Conservation (phyloP, 1,140 invertebrate species). For the Pemphigus obesinymphae region DNA sequence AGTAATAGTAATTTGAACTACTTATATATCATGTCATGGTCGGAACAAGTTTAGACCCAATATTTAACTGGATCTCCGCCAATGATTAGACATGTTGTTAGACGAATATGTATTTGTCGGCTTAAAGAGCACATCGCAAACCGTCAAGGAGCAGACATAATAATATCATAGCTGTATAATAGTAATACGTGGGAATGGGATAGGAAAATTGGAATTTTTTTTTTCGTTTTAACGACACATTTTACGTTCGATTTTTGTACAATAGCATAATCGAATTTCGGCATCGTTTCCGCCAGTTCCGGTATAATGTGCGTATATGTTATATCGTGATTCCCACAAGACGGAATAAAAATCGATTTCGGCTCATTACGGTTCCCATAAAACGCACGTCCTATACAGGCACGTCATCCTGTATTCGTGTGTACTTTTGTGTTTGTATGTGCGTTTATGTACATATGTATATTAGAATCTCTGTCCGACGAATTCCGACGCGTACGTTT, state of each 20-base stretch:
- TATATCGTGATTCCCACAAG: constrained; percentile 10
- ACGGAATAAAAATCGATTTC: not conserved
- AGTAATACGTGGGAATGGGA: too few relatives aligned
- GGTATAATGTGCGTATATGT: not conserved
- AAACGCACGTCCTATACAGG: not conserved
- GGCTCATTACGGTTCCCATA: constrained; percentile 13
- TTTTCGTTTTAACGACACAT: not conserved
- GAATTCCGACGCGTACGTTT: constrained; percentile 23
- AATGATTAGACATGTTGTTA: too few relatives aligned
- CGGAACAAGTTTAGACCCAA: too few relatives aligned
- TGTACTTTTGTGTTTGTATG: not conserved
- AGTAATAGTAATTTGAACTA: too few relatives aligned
- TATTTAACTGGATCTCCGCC: too few relatives aligned
- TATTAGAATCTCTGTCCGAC: not conserved
- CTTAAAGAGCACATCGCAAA: too few relatives aligned
- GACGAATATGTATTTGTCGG: too few relatives aligned
- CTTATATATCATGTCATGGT: too few relatives aligned
- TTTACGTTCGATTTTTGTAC: not conserved
- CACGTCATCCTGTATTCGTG: not conserved
- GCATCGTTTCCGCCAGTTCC: not conserved
- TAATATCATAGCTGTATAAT: too few relatives aligned
- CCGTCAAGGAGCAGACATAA: too few relatives aligned
- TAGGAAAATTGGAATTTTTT: too few relatives aligned
- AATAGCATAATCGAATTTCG: not conserved
- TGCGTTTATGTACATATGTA: not conserved